Evolutionary conservation across 2,113 vertebrate species (phyloP).

Genomic region (Spermophilus dauricus): DNA sequence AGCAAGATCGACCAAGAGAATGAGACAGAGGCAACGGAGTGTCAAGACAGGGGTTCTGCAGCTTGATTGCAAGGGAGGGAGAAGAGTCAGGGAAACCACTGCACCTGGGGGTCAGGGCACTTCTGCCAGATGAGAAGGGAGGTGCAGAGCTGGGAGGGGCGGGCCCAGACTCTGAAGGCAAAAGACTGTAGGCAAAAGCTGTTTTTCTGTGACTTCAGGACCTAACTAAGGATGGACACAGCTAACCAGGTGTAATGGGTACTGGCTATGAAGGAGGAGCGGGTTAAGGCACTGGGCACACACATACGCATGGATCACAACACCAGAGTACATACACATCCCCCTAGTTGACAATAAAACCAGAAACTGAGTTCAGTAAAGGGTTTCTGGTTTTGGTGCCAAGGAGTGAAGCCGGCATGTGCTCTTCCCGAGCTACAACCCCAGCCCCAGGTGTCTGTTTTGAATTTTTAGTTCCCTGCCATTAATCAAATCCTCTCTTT

Average conservation of each 20-base stretch:
- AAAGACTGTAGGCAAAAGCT: not conserved
- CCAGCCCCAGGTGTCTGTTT: not conserved
- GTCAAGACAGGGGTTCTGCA: not conserved
- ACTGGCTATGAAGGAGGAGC: not conserved
- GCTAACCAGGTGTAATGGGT: not conserved
- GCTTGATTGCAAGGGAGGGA: not conserved
- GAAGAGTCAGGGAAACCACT: not conserved
- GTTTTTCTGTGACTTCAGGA: not conserved
- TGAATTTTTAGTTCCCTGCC: not conserved
- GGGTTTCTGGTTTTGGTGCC: not conserved
- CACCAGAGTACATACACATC: too few species aligned
- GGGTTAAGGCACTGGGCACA: not conserved
- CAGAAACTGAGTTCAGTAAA: not conserved
- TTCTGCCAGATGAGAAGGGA: too few species aligned
- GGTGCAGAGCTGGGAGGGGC: fast-evolving
- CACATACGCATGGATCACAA: not conserved
- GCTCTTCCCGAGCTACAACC: not conserved
- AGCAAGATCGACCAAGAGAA: not conserved
- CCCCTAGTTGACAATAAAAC: not conserved
- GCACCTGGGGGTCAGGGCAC: fast-evolving
- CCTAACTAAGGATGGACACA: not conserved
- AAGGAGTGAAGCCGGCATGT: not conserved
- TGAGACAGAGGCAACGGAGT: not conserved
- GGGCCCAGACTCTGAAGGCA: not conserved
- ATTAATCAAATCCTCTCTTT: not conserved